These are phyloP conservation scores for Athene cunicularia DNA, from an alignment of 2,113 vertebrate genomes.

Conservation along the genomic window DNA sequence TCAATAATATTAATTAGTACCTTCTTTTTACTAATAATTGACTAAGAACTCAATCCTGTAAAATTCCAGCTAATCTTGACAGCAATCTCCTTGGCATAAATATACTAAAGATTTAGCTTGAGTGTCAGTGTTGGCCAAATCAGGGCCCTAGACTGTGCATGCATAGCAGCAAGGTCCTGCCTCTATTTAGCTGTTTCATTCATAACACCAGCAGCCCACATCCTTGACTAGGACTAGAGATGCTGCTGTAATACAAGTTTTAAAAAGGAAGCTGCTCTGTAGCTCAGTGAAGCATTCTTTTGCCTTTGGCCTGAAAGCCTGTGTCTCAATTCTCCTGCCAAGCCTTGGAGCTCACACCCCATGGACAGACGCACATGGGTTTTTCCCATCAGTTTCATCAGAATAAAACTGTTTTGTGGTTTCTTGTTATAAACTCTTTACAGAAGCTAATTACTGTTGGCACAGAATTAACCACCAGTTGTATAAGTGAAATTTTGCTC, in stretches of 20 bases:
- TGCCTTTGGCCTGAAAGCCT: conserved; percentile 21
- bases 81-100: not conserved
- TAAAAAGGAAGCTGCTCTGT: not conserved
- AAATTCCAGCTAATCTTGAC: not conserved
- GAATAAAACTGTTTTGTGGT: conserved; percentile 58
- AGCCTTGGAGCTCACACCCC: conserved; percentile 21
- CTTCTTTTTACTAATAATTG: not conserved
- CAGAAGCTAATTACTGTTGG: conserved; percentile 56
- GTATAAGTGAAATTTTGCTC: conserved; percentile 14
- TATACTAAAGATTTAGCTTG: not conserved
- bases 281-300: not conserved
- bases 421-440: conserved; percentile 60
- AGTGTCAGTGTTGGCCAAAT: not conserved
- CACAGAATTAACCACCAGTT: conserved; percentile 39
- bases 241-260: not conserved
- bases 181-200: not conserved
- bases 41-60: not conserved
- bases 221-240: not conserved
- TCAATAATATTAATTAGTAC: not conserved
- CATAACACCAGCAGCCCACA: not conserved
- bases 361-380: not conserved
- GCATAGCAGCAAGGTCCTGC: not conserved
- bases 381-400: conserved; percentile 28
- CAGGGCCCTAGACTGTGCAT: not conserved
- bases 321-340: conserved; percentile 39